Percentiles rank a stretch among this genome's conserved stretches.
Evolutionary conservation across 2,113 vertebrate genomes (phyloP).

Genomic region (Microtus oregoni): DNA sequence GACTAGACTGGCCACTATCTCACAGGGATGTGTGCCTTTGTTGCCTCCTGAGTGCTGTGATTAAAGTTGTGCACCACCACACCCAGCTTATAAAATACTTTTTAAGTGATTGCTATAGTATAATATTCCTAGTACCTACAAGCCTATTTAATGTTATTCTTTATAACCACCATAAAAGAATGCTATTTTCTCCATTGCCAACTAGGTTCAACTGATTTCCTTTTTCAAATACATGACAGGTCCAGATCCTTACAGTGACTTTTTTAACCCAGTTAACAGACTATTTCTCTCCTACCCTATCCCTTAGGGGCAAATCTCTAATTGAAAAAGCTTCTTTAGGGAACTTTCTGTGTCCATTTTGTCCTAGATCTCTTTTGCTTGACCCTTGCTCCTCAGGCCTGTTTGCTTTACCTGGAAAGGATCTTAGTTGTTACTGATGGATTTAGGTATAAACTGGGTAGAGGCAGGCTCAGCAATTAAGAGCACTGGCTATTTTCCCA

Average conservation of each 20-base stretch:
- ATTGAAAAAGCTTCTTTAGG: background rate
- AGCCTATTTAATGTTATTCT: background rate
- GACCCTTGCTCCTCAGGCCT: constrained; percentile 15
- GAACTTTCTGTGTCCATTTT: constrained; percentile 36
- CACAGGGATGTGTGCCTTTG: background rate
- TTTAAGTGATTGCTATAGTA: background rate
- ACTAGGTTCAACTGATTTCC: background rate
- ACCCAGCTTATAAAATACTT: background rate
- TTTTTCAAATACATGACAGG: constrained; percentile 38
- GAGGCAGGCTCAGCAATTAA: background rate
- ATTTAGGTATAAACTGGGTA: background rate
- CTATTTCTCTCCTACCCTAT: background rate
- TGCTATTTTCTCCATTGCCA: constrained; percentile 4
- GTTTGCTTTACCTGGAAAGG: background rate
- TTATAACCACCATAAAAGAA: constrained; percentile 24
- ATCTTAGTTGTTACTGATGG: constrained; percentile 36
- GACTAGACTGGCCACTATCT: background rate
- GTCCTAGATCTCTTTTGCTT: constrained; percentile 18
- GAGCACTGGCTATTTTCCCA: background rate
- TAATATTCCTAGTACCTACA: background rate
- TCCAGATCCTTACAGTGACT: background rate
- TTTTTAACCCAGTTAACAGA: constrained; percentile 45
- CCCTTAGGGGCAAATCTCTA: constrained; percentile 18
- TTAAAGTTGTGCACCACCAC: background rate
- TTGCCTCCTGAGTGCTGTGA: background rate